Evolutionary conservation across 2,113 vertebrate genomes (phyloP).

Genomic region (Callithrix jacchus): DNA sequence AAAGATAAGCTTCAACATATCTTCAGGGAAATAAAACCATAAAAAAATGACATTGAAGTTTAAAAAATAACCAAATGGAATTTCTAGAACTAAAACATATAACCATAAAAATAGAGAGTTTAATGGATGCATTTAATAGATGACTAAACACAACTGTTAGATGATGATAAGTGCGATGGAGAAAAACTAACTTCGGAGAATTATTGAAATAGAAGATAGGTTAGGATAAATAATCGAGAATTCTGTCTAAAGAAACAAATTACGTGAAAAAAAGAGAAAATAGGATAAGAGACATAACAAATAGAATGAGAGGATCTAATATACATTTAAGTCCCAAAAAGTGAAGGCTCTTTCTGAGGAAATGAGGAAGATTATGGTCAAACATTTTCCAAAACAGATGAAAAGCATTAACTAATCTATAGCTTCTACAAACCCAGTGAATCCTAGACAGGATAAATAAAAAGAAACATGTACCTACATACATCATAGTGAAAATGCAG

Average conservation of each 20-base stretch:
- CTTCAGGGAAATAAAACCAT: not conserved
- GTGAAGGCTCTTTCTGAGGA: not conserved
- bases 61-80: not conserved
- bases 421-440: not conserved
- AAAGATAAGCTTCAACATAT: not conserved
- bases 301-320: not conserved
- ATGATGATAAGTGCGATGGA: not conserved
- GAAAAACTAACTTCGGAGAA: not conserved
- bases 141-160: not conserved
- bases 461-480: not conserved
- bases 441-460: not conserved
- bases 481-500: not conserved
- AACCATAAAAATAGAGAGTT: not conserved
- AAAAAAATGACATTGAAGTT: not conserved
- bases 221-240: not conserved
- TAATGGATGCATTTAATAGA: not conserved
- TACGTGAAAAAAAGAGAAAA: not conserved
- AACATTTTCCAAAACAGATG: not conserved
- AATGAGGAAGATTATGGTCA: not conserved
- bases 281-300: not conserved
- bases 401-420: not conserved
- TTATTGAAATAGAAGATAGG: not conserved
- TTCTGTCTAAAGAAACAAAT: not conserved
- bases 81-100: not conserved
- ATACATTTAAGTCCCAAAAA: not conserved